phyloP scores from a whole-genome alignment of 2,113 vertebrate genomes.

The Edolisoma coerulescens region DNA sequence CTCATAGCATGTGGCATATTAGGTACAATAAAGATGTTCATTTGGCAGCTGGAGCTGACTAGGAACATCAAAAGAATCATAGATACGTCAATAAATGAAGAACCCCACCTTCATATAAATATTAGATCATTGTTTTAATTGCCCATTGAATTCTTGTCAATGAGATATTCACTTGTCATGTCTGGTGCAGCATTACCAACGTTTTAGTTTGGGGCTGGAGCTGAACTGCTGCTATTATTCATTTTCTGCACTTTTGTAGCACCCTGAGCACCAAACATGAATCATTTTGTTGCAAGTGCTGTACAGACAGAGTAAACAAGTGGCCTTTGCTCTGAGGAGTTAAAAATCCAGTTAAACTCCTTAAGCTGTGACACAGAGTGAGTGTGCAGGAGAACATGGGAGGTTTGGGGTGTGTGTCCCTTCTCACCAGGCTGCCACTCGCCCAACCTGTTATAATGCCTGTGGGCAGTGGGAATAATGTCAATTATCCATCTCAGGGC shows the following conservation, averaged over 20 bases:
- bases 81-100: conserved; percentile 27
- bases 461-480: neutral
- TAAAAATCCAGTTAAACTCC: neutral
- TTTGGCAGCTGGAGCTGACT: conserved; percentile 65
- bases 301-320: neutral
- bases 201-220: neutral
- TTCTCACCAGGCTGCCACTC: neutral
- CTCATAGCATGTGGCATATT: conserved; percentile 65
- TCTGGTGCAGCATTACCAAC: neutral
- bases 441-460: neutral
- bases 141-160: conserved; percentile 31
- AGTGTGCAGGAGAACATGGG: neutral
- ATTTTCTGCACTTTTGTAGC: neutral
- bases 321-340: neutral
- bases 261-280: neutral
- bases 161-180: neutral
- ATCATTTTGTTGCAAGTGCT: neutral
- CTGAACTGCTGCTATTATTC: neutral
- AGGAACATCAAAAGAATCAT: conserved; percentile 54
- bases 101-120: conserved; percentile 39
- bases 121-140: conserved; percentile 53
- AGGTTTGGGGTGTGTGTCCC: neutral
- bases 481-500: neutral
- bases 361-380: neutral
- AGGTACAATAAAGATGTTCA: conserved; percentile 70